Evolutionary conservation across 2,113 vertebrate species (phyloP), one percentile per base, ranked within the genome.

Genomic region (Hypomesus transpacificus): DNA sequence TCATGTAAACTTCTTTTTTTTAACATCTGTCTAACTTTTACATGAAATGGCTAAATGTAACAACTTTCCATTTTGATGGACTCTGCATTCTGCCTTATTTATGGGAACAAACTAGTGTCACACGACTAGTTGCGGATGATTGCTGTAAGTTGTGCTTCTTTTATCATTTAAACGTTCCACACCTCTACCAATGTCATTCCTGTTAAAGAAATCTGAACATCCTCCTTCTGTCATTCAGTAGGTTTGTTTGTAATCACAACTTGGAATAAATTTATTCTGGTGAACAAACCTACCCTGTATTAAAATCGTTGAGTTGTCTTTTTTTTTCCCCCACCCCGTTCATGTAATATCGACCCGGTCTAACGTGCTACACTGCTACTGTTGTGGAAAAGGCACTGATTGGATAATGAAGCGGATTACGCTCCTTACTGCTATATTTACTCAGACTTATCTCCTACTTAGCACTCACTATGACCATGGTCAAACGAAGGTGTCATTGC

Each of bases 1-100:
- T 85, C 82, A 90, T 95, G 65, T 98, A 95, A 88, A 63, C 73
- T 59, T 67, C 62, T 75, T 63, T 76, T 83, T 54, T 69, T 82
- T 84, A 85, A 85, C 86, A 63, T 84, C 82, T 89, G 86, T 89
- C 66, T 74, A 86, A 51, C 83, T 86, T 89, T 46, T 83, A 90
- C 69, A 72, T 83, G 86, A 89, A 85, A 88, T 89, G 92, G 92
- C 94, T 90, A 94, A 91, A 90, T 93, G 89, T 93, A 92, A 91
- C 73, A 92, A 89, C 89, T 80, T 89, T 90, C 87, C 53, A 78
- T 94, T 87, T 86, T 75, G 89, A 92, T 91, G 94, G 93, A 96
- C 93, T 91, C 87, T 88, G 84, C 89, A 91, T 90, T 90, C 90
- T 89, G 88, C 90, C 91, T 93, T 93, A 86, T 94, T 94, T 93